Base-by-base conservation (phyloP, 2,888 invertebrate genomes). In the Drosophila demipolita region DNA sequence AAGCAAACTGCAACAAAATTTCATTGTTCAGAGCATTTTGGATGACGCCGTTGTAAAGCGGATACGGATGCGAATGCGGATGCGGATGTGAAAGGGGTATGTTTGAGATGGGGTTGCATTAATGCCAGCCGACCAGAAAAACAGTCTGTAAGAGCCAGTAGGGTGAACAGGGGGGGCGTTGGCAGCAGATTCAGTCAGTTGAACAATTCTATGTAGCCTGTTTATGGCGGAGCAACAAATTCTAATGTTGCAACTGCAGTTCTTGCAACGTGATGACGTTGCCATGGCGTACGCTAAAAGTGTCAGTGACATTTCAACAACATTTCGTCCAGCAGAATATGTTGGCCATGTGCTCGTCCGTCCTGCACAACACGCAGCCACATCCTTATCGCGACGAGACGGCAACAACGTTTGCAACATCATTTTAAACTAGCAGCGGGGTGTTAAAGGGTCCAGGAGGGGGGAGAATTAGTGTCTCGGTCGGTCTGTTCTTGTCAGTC, bases 241-340 rank as follows among this genome's bases (percentile, higher is more conserved):
- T 79, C 57, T 69, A 57, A 79, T 77, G 80, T 70, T 72, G 76
- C 80, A 78, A 57, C 62, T 68, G 58, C 64, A 72, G 42, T 55
- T 26, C 11, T 52, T 61, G 61, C 68, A 60, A 54, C 54, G 57
- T 45, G n/a, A 42, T 38, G 38, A 49, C 40, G 48, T 40, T 70
- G 63, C 33, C 53, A 63, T 54, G 61, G 66, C 54, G 50, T 63
- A 65, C 76, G 80, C 67, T 79, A 71, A 75, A 78, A 80, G 61
- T 81, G 81, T 80, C 80, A 80, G 33, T 80, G 78, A 80, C 80
- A 80, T 80, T 80, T 77, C 66, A 78, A 65, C 75, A 75, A 60
- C 66, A 68, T 64, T 59, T 32, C 54, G 42, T 42, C 68, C 26
- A 15, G 53, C 60, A 53, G 40, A 49, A 12, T 48, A 54, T 54